Evolutionary conservation across 2,797 vertebrate genomes (phyloP), one percentile per base, ranked within the genome.

Genomic region (Myotis myotis): DNA sequence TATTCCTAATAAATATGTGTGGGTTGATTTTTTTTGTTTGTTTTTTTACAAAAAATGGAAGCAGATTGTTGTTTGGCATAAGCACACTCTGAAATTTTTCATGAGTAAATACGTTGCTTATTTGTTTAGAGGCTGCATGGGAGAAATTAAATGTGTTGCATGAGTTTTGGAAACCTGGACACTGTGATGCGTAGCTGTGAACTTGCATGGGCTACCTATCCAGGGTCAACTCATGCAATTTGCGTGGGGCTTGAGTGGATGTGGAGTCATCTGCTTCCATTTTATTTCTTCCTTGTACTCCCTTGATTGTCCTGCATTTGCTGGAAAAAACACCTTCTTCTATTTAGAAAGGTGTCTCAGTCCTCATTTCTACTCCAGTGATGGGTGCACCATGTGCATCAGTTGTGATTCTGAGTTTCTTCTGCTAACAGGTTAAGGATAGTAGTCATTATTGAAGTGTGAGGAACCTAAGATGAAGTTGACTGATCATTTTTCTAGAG

Each of bases 401-500:
- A 7, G 6, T n/a, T 89, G 30, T 90, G 75, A 90, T 36, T 49
- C 23, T 49, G 30, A 78, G 15, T 89, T 68, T 74, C 25, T 83
- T 87, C 57, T 38, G 55, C 71, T 78, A 81, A 41, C 8, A 80
- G 62, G 28, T 78, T 51, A 94, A 94, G 19, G 20, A 66, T 66
- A 49, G 23, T 33, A 72, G 84, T 36, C 10, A 57, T 88, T 60
- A 79, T 0, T 74, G 79, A 82, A 72, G 70, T 28, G 51, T 33
- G 28, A 74, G 25, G 17, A 95, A 51, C 4, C 7, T 85, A 78
- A 89, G 15, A 89, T 53, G 33, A 89, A 87, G 55, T 47, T 55
- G 55, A 87, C 47, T 80, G 30, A 72, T 94, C 6, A 88, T 88
- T 95, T 95, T 96, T 87, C n/a, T 78, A 55, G 8, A 91, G 17